A percentile compares a stretch with the other conserved stretches of the same genome.
Conservation (phyloP, 2,888 invertebrate genomes). For the Microctonus hyperodae region DNA sequence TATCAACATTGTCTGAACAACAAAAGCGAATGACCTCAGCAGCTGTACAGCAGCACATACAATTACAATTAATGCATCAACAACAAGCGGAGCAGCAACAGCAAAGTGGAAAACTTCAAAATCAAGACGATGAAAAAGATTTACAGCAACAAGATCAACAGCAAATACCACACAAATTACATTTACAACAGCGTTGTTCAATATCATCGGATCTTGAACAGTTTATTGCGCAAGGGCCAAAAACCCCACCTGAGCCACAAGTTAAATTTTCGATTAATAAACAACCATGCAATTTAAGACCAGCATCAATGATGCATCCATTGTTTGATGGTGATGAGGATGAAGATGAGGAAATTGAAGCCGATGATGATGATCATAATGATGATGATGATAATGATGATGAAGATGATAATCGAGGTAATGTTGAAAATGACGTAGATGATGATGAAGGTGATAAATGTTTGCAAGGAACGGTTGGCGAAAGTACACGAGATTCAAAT, state of each 20-base stretch:
- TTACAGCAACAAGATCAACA: slow-evolving; percentile 30
- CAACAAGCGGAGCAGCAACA: slow-evolving; percentile 10
- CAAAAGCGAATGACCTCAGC: not conserved
- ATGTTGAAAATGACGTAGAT: slow-evolving; percentile 3
- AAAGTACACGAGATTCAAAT: not conserved
- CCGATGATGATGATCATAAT: slow-evolving; percentile 66
- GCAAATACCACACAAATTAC: slow-evolving; percentile 40
- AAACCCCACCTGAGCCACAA: slow-evolving; percentile 76
- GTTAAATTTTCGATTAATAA: slow-evolving; percentile 70
- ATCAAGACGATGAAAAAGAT: slow-evolving; percentile 6
- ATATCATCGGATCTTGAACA: slow-evolving; percentile 54
- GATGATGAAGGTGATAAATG: slow-evolving; percentile 13
- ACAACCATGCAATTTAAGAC: slow-evolving; percentile 54
- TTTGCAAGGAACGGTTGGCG: not conserved
- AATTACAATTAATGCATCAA: slow-evolving; percentile 8
- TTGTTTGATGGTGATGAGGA: slow-evolving; percentile 69
- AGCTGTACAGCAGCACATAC: not conserved
- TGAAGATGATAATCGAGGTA: slow-evolving; percentile 1
- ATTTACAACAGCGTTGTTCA: slow-evolving; percentile 36
- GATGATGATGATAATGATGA: slow-evolving; percentile 46
- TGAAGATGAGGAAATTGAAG: slow-evolving; percentile 65
- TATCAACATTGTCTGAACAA: not conserved
- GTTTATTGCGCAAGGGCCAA: slow-evolving; percentile 68
- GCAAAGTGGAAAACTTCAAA: no score
- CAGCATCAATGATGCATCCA: slow-evolving; percentile 65